Evolutionary conservation across 1,140 invertebrate genomes (phyloP).

Genomic region (Brachystomella parvula): DNA sequence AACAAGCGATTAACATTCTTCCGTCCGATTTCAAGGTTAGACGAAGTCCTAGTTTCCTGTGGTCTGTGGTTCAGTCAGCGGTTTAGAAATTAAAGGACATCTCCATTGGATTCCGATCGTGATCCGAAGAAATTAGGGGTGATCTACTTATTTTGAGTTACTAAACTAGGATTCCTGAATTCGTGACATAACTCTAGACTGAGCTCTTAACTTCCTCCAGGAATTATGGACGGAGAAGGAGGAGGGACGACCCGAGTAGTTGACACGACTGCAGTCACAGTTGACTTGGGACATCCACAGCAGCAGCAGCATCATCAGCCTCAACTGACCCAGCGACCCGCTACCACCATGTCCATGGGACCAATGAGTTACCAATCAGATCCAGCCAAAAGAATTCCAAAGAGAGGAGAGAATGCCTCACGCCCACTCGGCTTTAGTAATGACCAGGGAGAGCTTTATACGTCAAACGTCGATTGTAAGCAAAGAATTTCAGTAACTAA

Average conservation of each 20-base stretch:
- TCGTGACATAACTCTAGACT: background rate
- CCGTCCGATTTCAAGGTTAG: too few relatives aligned
- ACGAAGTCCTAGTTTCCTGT: too few relatives aligned
- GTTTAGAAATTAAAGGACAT: background rate
- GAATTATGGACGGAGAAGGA: background rate
- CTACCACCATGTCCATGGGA: background rate
- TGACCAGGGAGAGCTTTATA: background rate
- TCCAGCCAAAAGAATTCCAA: background rate
- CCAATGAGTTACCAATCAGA: constrained; percentile 6
- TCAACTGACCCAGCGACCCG: background rate
- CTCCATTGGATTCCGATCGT: background rate
- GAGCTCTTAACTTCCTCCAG: background rate
- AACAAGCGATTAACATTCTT: too few relatives aligned
- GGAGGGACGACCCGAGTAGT: background rate
- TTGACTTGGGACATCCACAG: background rate
- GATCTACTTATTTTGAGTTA: too few relatives aligned
- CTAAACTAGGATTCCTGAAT: too few relatives aligned
- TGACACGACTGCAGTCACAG: constrained; percentile 3
- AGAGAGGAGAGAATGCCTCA: background rate
- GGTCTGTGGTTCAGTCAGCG: too few relatives aligned
- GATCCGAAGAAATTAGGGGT: too few relatives aligned
- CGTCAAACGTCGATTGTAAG: constrained; percentile 2
- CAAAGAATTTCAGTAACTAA: too few relatives aligned
- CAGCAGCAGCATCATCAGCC: background rate
- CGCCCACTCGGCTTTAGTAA: background rate